These are phyloP conservation scores for Zaprionus nigranus DNA, from an alignment of 1,140 invertebrate species.

Conservation along the genomic window DNA sequence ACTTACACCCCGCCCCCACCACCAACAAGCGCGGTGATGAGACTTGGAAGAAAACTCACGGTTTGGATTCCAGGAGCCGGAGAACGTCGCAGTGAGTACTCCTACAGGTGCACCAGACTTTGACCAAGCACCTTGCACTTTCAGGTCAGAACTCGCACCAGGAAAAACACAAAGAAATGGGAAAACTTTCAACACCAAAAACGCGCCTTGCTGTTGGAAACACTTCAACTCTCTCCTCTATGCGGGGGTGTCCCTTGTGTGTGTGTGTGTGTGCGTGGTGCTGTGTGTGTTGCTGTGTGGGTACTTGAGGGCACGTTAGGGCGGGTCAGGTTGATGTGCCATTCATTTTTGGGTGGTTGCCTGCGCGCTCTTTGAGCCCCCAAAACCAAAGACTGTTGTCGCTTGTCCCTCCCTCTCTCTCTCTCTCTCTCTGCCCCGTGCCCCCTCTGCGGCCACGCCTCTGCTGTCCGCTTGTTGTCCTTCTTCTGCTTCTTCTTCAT, in stretches of 20 bases:
- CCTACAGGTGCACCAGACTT: too few relatives aligned
- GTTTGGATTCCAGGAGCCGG: too few relatives aligned
- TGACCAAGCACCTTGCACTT: too few relatives aligned
- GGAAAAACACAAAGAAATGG: too few relatives aligned
- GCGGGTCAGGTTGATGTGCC: conserved; percentile 76
- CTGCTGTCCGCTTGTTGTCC: not conserved
- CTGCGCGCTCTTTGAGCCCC: conserved; percentile 26
- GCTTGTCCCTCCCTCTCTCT: not conserved
- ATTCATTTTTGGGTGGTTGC: conserved; percentile 34
- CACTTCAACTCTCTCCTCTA: not conserved
- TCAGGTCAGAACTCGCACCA: too few relatives aligned
- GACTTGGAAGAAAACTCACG: too few relatives aligned
- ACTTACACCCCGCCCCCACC: too few relatives aligned
- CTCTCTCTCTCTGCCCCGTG: not conserved
- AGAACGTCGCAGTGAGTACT: too few relatives aligned
- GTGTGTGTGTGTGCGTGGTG: not conserved
- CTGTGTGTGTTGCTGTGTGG: conserved; percentile 7
- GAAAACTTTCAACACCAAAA: too few relatives aligned
- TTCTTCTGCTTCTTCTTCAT: not conserved
- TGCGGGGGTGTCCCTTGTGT: conserved; percentile 33
- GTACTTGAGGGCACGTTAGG: conserved; percentile 67
- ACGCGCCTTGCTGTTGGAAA: too few relatives aligned
- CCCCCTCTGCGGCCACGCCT: not conserved
- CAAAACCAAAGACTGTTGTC: conserved; percentile 10
- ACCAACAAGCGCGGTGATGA: too few relatives aligned